Evolutionary conservation across 1,140 invertebrate genomes (phyloP).

Genomic region (Drosophila subpulchrella): DNA sequence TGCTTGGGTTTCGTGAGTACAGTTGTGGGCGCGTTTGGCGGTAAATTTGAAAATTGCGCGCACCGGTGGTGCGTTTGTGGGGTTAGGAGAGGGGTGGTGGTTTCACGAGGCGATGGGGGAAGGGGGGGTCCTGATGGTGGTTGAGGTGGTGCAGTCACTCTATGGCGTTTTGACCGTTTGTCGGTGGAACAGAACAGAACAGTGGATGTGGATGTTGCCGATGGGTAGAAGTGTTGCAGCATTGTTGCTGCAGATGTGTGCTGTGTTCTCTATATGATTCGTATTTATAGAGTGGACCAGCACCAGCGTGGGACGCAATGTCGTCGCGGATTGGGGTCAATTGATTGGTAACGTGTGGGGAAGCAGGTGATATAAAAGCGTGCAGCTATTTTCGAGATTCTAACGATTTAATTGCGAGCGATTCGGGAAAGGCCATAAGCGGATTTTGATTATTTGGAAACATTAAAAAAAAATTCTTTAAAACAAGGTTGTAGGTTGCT

Average conservation of each 20-base stretch:
- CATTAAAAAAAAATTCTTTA: background rate
- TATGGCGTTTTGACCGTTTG: constrained; percentile 44
- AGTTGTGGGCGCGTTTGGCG: constrained; percentile 76
- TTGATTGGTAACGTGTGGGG: constrained; percentile 51
- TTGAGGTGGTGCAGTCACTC: constrained; percentile 28
- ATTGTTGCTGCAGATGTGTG: constrained; percentile 68
- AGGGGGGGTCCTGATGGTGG: constrained; percentile 2
- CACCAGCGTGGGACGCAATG: constrained; percentile 54
- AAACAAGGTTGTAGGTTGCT: no score
- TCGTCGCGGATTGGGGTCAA: constrained; percentile 70
- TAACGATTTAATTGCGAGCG: constrained; percentile 16
- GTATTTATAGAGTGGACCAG: constrained; percentile 80
- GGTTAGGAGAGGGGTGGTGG: background rate
- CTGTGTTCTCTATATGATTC: constrained; percentile 30
- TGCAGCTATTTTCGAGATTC: constrained; percentile 43
- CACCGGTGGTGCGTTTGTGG: constrained; percentile 27
- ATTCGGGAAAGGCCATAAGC: background rate
- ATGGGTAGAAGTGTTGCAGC: constrained; percentile 49
- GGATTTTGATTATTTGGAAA: no score
- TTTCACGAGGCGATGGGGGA: background rate
- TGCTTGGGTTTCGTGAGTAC: constrained; percentile 83
- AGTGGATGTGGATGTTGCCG: constrained; percentile 21
- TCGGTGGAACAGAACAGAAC: constrained; percentile 18
- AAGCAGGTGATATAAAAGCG: constrained; percentile 42
- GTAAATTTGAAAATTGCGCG: constrained; percentile 84